Conservation (phyloP, 2,888 invertebrate species). For the Sialis lutaria region DNA sequence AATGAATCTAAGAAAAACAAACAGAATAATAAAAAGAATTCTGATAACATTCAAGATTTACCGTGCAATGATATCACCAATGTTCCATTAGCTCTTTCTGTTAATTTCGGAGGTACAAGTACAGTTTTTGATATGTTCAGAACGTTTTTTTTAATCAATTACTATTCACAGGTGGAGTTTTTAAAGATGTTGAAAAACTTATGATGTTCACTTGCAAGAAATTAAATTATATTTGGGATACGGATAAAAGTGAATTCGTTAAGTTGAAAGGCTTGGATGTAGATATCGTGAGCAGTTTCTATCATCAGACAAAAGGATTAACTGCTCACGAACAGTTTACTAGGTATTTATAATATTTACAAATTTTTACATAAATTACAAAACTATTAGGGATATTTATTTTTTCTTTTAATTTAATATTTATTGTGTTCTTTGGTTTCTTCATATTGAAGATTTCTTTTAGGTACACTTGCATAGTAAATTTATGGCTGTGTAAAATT, state of each 20-base stretch:
- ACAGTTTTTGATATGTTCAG: background rate
- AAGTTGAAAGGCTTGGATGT: constrained; percentile 58
- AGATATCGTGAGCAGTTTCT: constrained; percentile 39
- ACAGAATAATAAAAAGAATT: constrained; percentile 1
- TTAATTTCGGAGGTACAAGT: constrained; percentile 3
- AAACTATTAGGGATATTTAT: background rate
- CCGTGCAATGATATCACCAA: background rate
- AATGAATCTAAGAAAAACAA: no score
- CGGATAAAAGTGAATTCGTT: constrained; percentile 42
- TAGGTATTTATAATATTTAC: constrained; percentile 27
- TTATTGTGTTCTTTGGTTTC: background rate
- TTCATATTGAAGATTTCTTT: no score
- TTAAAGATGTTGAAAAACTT: constrained; percentile 1
- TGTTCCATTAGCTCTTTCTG: constrained; percentile 1
- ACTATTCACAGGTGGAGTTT: constrained; percentile 1
- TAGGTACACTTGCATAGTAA: no score
- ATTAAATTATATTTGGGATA: constrained; percentile 68
- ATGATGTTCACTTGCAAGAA: constrained; percentile 45
- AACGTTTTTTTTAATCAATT: background rate
- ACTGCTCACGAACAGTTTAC: constrained; percentile 37
- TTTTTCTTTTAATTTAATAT: background rate
- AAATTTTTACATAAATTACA: background rate
- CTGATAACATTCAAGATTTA: background rate
- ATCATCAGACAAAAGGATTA: constrained; percentile 43
- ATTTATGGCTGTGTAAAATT: background rate